Base-by-base conservation (phyloP, 2,113 vertebrate genomes). In the Brachyhypopomus occidentalis region DNA sequence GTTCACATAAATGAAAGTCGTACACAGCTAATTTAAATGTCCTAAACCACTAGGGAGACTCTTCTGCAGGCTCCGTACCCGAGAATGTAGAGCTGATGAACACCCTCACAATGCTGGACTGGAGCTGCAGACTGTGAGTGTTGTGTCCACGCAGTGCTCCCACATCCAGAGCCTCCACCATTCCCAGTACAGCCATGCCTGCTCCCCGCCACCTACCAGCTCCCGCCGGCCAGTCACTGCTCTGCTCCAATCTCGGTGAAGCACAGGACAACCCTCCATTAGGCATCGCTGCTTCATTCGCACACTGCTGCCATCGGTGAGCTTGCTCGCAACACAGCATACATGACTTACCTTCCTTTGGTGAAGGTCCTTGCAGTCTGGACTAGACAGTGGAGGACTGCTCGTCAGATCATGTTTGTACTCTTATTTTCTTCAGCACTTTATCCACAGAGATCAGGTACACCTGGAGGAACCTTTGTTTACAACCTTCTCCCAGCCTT, bases 51-150 rank as follows among this genome's bases (percentile, higher is more conserved):
- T 36, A 11, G 19, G 34, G 8, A 58, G 11, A 52, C 0, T 12
- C 1, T 67, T 34, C 55, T 9, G 22, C 1, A 25, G 11, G 17
- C 22, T n/a, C 5, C 25, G 1, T 66, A 96, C 95, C 95, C 90
- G 95, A 89, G 82, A 92, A 88, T 0, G 86, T 79, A 72, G 94
- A 95, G 88, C 95, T 95, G 90, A 93, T 81, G 88, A 94, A 95
- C 41, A 94, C 85, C 63, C 85, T 27, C 83, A 95, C 88, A 0
- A 90, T 88, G 38, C 87, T 94, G 89, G 91, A 89, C 73, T 23
- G 77, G 3, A 0, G 85, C 77, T 78, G 81, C 76, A 85, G 78
- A 34, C 19, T 30, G 55, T 82, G 73, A 0, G 66, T 63, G 0
- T 63, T 38, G 34, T 55, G 84, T 77, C 90, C 91, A 55, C 36